Evolutionary conservation across 35 echinoderm and acorn worm species (phyloP), one percentile per base, ranked within the genome.

Genomic region (Ptychodera flava): DNA sequence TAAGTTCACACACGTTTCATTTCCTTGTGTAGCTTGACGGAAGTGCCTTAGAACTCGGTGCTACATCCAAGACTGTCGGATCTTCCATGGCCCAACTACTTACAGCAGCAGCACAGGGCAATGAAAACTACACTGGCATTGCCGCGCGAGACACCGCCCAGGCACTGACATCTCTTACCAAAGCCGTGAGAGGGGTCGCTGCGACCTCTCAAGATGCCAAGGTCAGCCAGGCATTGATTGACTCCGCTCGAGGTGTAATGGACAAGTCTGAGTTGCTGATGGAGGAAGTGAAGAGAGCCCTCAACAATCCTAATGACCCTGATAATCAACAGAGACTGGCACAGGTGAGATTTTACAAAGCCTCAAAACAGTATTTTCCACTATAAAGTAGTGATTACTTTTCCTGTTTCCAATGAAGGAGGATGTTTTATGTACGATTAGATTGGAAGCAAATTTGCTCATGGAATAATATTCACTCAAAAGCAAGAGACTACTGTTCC

Each of bases 31-130:
- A 97, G 95, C 75, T 84, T 80, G 95, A 93, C 33, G 86, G 82
- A 32, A 91, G 92, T 86, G 95, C 92, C 78, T 85, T 86, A 33
- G 92, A 93, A 76, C 90, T 97, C 37, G 92, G 95, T 35, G 83
- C 88, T 12, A 97, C 92, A 28, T 97, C 95, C 35, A 97, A 97
- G 82, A 90, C 83, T 32, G 95, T 97, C 1, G 95, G 95, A 15
- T 92, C 95, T 1, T 91, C 95, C 87, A 97, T 97, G 95, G 95
- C 95, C 10, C 92, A 93, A 38, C 92, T 97, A 1, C 95, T 97
- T 32, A 97, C 95, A 15, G 93, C 95, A 15, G 95, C 95, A 28
- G 92, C 92, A 10, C 95, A 97, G 78, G 95, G 91, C 27, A 97
- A 97, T 38, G 92, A 97, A 45, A 97, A 91, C 89, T 91, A 93